Evolutionary conservation across 1,140 invertebrate species (phyloP), one percentile per base, ranked within the genome.

Genomic region (Euborellia annulipes): DNA sequence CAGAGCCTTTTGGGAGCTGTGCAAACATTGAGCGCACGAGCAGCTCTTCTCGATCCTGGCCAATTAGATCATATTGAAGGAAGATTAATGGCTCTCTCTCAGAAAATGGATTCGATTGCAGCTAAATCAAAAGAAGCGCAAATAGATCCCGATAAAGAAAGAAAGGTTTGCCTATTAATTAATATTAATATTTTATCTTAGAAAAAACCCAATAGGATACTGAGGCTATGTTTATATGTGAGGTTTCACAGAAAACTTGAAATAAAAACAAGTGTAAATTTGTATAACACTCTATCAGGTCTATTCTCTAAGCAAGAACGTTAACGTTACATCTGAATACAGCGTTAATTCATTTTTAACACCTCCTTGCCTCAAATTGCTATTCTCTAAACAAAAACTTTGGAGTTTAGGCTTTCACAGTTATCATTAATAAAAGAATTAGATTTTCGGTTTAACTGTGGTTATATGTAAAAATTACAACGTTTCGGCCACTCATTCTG

Each of bases 11-110:
- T 83, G 54, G 82, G 79, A 47, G 76, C 82, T 18, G 81, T 87
- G 3, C 75, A 80, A 39, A 64, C 77, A 36, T 61, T 94, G 22
- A 78, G 77, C 53, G 75, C 79, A 3, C 83, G 84, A 58, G 68
- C 84, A 17, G 74, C 78, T 13, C 60, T 91, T n/a, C 59, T 94
- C 41, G 84, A 91, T 55, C 75, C 82, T 0, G 66, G 70, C 20
- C 82, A 90, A 57, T 59, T 93, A 40, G 86, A 91, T 54, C 75
- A 79, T 14, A 76, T 90, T 19, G 88, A 92, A 60, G 76, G 74
- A 2, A 70, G 86, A 43, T 64, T 91, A 27, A 72, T 75, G 2
- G 68, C 75, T 17, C 65, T 93, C 23, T 63, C 78, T 17, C 72
- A 81, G 18, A 82, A 80, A 61, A 76, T 92, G 60, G 80, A 85